These are phyloP conservation scores for Spisula solida DNA, from an alignment of 2,888 invertebrate genomes.

Conservation along the genomic window DNA sequence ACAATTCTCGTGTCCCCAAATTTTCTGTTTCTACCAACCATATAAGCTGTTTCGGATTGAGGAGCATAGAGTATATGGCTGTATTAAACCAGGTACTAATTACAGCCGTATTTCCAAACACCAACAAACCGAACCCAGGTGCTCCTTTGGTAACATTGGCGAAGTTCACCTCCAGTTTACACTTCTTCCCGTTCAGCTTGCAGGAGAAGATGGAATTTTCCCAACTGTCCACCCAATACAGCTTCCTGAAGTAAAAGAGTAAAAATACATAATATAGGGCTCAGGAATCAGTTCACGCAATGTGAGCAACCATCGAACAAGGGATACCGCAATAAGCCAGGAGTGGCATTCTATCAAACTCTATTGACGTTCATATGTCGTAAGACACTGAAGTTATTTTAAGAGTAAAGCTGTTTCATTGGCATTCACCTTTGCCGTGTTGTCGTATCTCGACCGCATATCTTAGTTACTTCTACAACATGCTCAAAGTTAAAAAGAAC, in stretches of 20 bases:
- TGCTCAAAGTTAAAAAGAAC: too few relatives aligned
- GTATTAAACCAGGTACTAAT: slow-evolving; percentile 81
- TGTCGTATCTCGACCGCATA: too few relatives aligned
- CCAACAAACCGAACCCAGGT: slow-evolving; percentile 80
- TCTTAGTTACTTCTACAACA: too few relatives aligned
- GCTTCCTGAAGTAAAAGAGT: slow-evolving; percentile 69
- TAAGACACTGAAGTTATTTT: too few relatives aligned
- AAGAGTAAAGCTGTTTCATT: too few relatives aligned
- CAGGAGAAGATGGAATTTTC: slow-evolving; percentile 79
- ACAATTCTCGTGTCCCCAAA: slow-evolving; percentile 77
- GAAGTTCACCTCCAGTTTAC: slow-evolving; percentile 75
- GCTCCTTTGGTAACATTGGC: slow-evolving; percentile 70
- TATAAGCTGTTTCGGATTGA: slow-evolving; percentile 73
- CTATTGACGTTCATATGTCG: too few relatives aligned
- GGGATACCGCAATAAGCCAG: too few relatives aligned
- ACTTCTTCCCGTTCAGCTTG: slow-evolving; percentile 76
- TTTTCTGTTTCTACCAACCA: slow-evolving; percentile 78
- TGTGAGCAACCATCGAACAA: too few relatives aligned
- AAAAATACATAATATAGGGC: neutral
- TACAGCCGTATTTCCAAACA: slow-evolving; percentile 81
- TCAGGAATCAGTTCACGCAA: neutral
- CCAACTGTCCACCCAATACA: slow-evolving; percentile 85
- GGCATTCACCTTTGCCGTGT: too few relatives aligned
- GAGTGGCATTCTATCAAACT: too few relatives aligned
- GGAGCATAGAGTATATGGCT: slow-evolving; percentile 73